Evolutionary conservation across 2,888 invertebrate genomes (phyloP).

Genomic region (Sicus ferrugineus): DNA sequence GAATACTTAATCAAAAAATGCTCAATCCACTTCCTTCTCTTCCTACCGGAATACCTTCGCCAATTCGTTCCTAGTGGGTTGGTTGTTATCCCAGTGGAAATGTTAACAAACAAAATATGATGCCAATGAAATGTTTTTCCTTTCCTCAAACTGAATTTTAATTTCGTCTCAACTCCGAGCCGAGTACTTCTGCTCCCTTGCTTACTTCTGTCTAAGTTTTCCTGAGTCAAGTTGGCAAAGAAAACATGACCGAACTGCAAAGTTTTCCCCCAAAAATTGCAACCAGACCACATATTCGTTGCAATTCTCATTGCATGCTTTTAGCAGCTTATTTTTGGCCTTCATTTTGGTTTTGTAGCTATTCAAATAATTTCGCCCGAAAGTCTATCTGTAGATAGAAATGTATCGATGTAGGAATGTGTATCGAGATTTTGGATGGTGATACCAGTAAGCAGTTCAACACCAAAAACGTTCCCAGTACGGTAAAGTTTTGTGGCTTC

Average conservation of each 20-base stretch:
- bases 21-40: too few relatives aligned
- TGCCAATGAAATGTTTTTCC: too few relatives aligned
- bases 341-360: slow-evolving; percentile 3
- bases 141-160: too few relatives aligned
- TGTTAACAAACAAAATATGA: too few relatives aligned
- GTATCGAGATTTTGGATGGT: background rate
- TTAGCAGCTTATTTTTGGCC: background rate
- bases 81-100: too few relatives aligned
- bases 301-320: slow-evolving; percentile 10
- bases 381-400: background rate
- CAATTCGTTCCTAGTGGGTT: too few relatives aligned
- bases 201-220: too few relatives aligned
- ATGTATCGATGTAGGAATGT: background rate
- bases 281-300: background rate
- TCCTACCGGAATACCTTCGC: too few relatives aligned
- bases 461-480: background rate
- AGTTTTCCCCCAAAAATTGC: background rate
- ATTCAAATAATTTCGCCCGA: slow-evolving; percentile 18
- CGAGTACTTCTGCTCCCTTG: too few relatives aligned
- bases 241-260: background rate
- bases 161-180: too few relatives aligned
- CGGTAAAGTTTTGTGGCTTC: slow-evolving; percentile 1
- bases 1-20: too few relatives aligned
- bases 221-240: too few relatives aligned
- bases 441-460: background rate